Evolutionary conservation across 1,140 invertebrate species (phyloP).

Genomic region (Tetragonula clypearis): DNA sequence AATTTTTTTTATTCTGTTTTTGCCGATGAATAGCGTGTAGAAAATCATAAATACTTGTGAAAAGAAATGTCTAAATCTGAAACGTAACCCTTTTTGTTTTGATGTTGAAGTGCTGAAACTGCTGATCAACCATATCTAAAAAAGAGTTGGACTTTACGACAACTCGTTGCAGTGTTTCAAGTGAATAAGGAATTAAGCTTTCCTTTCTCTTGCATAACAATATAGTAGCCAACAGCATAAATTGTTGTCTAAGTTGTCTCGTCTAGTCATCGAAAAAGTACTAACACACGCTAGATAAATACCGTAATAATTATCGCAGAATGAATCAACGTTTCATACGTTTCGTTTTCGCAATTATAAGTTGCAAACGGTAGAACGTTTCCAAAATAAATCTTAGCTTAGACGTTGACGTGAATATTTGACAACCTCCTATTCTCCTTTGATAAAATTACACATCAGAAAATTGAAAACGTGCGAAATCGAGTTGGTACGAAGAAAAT

Average conservation of each 20-base stretch:
- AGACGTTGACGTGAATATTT: not conserved
- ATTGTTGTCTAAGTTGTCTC: too few species aligned
- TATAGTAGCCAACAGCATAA: not conserved
- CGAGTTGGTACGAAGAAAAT: too few species aligned
- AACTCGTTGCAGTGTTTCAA: not conserved
- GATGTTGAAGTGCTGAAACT: not conserved
- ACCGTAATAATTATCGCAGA: not conserved
- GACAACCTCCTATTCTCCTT: not conserved
- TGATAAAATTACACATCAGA: not conserved
- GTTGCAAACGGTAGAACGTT: not conserved
- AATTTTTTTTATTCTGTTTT: not conserved
- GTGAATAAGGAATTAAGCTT: not conserved
- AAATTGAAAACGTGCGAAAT: too few species aligned
- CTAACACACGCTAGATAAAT: not conserved
- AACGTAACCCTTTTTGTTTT: not conserved
- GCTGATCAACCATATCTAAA: too few species aligned
- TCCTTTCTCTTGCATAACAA: not conserved
- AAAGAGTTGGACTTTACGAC: not conserved
- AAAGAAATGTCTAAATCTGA: too few species aligned
- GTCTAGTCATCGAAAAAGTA: not conserved
- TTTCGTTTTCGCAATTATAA: not conserved
- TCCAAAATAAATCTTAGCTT: not conserved
- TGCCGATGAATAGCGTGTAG: not conserved
- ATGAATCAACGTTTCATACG: constrained; percentile 1
- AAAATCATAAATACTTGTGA: too few species aligned